Evolutionary conservation across 2,797 vertebrate species (phyloP), one percentile per base, ranked within the genome.

Genomic region (Chlorospingus flavigularis): DNA sequence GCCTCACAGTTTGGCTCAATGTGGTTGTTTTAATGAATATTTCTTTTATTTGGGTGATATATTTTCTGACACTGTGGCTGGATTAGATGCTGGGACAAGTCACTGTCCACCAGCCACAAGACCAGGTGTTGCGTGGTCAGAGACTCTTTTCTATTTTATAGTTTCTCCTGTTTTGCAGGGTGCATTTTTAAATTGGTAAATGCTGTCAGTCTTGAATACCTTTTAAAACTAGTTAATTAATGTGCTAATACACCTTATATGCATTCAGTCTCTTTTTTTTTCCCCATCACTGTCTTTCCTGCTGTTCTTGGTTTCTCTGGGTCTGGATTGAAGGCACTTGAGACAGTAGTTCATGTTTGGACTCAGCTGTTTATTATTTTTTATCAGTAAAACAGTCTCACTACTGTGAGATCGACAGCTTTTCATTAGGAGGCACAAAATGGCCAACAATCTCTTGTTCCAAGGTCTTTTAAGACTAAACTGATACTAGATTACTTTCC

Each of bases 181-280:
- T 31, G 5, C 25, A 17, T 68, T 83, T 92, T 73, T 65, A 12
- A 76, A 11, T 31, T 61, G 31, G 9, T 61, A 61, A 86, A 31
- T 2, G 6, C 43, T 48, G 65, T 53, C 9, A 24, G 24, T 70
- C 31, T 70, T 66, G 24, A 62, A 31, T 37, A 4, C 31, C 48
- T 60, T 78, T 72, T 51, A 53, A 48, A 85, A 37, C 31, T 45
- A 5, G 5, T 65, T 84, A 39, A 31, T 75, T 55, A 48, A n/a
- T 28, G 2, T 39, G 3, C 63, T 78, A 40, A 45, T 55, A 30
- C 14, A 15, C 14, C 8, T 0, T 15, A 33, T 42, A 51, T 7
- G 11, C 25, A 17, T 23, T 58, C 24, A 43, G 16, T 33, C 18
- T 58, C 2, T 40, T 48, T 47, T 31, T 4, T 0, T 0, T 6